A percentile compares a stretch with the other conserved stretches of the same genome.
Evolutionary conservation across 2,797 vertebrate genomes (phyloP).

Genomic region (Gobionotothen gibberifrons): DNA sequence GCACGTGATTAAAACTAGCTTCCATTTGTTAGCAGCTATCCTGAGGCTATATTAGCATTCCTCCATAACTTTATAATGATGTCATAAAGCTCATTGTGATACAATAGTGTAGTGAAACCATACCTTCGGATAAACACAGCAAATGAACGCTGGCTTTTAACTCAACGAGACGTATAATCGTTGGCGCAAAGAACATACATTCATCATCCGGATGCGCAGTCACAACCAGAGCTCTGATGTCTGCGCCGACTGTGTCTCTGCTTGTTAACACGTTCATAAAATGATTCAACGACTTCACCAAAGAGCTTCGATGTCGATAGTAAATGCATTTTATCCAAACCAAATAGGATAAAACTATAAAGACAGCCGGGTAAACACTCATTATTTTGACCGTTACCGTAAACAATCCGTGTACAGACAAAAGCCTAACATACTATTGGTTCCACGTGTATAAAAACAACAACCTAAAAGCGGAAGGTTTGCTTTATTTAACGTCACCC

Average conservation of each 20-base stretch:
- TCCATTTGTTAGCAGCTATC: neutral
- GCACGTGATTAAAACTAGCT: neutral
- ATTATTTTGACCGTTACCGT: constrained; percentile 76
- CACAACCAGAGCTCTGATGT: constrained; percentile 75
- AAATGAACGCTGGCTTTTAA: constrained; percentile 80
- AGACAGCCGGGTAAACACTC: constrained; percentile 56
- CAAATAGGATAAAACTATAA: constrained; percentile 60
- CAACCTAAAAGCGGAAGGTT: neutral
- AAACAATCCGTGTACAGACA: constrained; percentile 79
- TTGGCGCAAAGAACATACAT: constrained; percentile 96
- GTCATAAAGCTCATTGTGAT: neutral
- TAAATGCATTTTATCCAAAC: constrained; percentile 74
- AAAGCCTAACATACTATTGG: constrained; percentile 2
- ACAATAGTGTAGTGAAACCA: constrained; percentile 1
- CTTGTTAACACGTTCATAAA: constrained; percentile 12
- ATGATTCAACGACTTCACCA: constrained; percentile 47
- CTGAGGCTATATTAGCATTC: rapidly evolving
- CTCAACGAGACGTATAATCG: constrained; percentile 84
- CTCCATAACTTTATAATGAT: neutral
- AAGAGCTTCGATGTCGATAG: constrained; percentile 41
- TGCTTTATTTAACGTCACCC: too few relatives aligned
- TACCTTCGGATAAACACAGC: constrained; percentile 96
- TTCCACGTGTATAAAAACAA: constrained; percentile 59
- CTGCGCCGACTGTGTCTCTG: constrained; percentile 17
- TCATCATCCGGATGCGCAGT: constrained; percentile 98